Conservation (phyloP, 2,113 vertebrate genomes). For the Blennius ocellaris region DNA sequence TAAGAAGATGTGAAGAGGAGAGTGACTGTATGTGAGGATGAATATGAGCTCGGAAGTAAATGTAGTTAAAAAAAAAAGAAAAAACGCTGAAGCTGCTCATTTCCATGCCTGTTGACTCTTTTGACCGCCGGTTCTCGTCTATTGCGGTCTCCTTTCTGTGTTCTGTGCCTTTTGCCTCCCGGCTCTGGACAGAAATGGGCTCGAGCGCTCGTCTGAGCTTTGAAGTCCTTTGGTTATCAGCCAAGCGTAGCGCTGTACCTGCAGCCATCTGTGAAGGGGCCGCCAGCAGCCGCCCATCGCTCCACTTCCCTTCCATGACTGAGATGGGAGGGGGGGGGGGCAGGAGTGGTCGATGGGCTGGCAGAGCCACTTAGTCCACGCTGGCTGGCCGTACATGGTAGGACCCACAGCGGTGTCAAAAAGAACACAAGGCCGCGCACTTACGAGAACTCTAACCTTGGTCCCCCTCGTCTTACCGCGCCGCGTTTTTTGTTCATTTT, state of each 20-base stretch:
- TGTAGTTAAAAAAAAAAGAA: neutral
- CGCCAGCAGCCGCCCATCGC: conserved; percentile 68
- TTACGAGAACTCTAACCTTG: conserved; percentile 3
- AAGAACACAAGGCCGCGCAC: conserved; percentile 14
- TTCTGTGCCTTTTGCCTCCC: conserved; percentile 60
- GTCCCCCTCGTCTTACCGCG: conserved; percentile 20
- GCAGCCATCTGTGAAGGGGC: conserved; percentile 80
- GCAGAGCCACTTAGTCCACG: conserved; percentile 16
- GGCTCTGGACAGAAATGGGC: conserved; percentile 66
- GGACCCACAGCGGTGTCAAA: conserved; percentile 24
- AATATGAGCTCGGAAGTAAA: conserved; percentile 4
- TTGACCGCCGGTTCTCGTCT: conserved; percentile 50
- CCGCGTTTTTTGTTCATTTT: conserved; percentile 29
- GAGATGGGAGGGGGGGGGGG: conserved; percentile 47
- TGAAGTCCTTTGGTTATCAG: conserved; percentile 80
- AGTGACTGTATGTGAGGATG: conserved; percentile 1
- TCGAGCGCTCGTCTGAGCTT: conserved; percentile 67
- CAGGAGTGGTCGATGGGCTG: conserved; percentile 56
- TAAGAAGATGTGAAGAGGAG: neutral
- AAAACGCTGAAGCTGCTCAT: conserved; percentile 55
- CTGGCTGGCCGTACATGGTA: conserved; percentile 24
- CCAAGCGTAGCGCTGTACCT: conserved; percentile 78
- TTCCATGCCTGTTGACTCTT: conserved; percentile 72
- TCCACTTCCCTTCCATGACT: conserved; percentile 68
- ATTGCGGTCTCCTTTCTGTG: conserved; percentile 51